Evolutionary conservation across 2,113 vertebrate species (phyloP), one percentile per base, ranked within the genome.

Genomic region (Heterotis niloticus): DNA sequence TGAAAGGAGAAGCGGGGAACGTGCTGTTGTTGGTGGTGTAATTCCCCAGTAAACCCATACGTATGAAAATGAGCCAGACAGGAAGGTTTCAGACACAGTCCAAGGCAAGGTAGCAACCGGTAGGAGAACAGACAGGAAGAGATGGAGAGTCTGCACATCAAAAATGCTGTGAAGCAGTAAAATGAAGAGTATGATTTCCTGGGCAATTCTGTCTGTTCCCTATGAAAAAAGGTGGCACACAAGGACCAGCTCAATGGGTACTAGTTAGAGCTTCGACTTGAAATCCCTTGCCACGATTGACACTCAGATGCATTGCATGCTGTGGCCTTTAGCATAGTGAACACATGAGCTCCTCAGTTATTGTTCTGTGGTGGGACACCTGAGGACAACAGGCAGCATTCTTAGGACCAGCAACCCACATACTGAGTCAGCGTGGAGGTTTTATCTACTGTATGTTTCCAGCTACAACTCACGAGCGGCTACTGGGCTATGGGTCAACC

Each of bases 401-500:
- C 34, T 44, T 2, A 44, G 34, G 34, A 7, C 2, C 2, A 7
- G 7, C 34, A 44, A 44, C 7, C 70, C 34, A 56, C 54, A 56
- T 9, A 26, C 5, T 18, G 20, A 72, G 44, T 51, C 44, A 56
- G 23, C n/a, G 18, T 54, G 51, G 54, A 7, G 71, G 56, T 14
- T 14, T 24, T 14, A 73, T n/a, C n/a, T n/a, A n/a, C n/a, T 24
- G 57, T 57, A 56, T 57, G 54, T 57, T 23, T 74, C 23, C 16
- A 16, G 71, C 52, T 5, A 23, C 5, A 4, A 57, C 52, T 16
- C 12, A 51, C 7, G 28, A 44, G 18, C 16, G 54, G 26, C 14
- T 74, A 14, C n/a, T 73, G 71, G 71, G n/a, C 17, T n/a, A n/a
- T 10, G n/a, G 14, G n/a, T 74, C 52, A 74, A 65, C 75, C 62